Conservation (phyloP, 2,888 invertebrate genomes). For the Netelia virgata region DNA sequence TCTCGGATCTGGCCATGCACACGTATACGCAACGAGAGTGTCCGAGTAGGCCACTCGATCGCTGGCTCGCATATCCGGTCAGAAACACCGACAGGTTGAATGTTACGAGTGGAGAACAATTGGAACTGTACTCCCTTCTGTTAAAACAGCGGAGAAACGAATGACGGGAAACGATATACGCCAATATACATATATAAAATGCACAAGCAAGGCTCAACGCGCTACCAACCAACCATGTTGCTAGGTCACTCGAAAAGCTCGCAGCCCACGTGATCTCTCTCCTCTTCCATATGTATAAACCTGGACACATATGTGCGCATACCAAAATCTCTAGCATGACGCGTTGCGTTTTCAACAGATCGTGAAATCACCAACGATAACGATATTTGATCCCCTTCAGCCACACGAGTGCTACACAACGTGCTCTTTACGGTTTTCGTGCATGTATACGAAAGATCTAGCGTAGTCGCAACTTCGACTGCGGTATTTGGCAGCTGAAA, state of each 20-base stretch:
- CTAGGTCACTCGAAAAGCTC: constrained; percentile 55
- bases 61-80: constrained; percentile 35
- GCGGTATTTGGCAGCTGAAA: neutral
- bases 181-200: neutral
- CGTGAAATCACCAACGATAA: constrained; percentile 59
- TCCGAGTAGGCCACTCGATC: constrained; percentile 53
- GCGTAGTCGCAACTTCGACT: neutral
- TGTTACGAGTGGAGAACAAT: constrained; percentile 60
- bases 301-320: neutral
- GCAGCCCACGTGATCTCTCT: constrained; percentile 33
- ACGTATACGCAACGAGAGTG: neutral
- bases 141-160: constrained; percentile 36
- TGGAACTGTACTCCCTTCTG: constrained; percentile 48
- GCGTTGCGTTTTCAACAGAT: constrained; percentile 16
- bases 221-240: constrained; percentile 41
- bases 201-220: neutral
- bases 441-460: neutral
- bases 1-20: constrained; percentile 6
- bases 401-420: constrained; percentile 19
- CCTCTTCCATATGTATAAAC: neutral
- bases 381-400: constrained; percentile 59
- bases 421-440: constrained; percentile 20
- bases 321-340: neutral
- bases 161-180: constrained; percentile 41
- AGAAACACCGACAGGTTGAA: constrained; percentile 30